phyloP scores from a whole-genome alignment of 1,140 invertebrate species.

The Pemphigus obesinymphae region DNA sequence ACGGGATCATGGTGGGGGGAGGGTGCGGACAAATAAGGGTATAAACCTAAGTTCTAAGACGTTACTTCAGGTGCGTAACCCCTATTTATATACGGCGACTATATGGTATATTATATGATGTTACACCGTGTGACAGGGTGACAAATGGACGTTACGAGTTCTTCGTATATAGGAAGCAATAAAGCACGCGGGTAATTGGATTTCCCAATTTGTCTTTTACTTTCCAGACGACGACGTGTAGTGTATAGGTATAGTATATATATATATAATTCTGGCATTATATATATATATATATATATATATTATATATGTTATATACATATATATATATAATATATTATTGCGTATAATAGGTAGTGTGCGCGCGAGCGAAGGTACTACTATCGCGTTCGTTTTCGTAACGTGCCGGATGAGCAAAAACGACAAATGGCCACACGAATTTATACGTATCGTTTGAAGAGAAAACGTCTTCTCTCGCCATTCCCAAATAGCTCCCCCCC shows the following conservation, averaged over 20 bases:
- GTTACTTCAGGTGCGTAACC: too few relatives aligned
- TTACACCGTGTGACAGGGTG: conserved; percentile 13
- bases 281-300: not conserved
- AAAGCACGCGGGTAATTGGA: conserved; percentile 16
- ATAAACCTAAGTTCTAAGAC: too few relatives aligned
- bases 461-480: not conserved
- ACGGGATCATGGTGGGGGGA: too few relatives aligned
- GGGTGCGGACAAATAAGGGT: too few relatives aligned
- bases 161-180: not conserved
- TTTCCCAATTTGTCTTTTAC: conserved; percentile 3
- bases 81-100: not conserved
- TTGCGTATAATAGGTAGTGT: not conserved
- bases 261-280: not conserved
- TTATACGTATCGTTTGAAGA: not conserved
- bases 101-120: not conserved
- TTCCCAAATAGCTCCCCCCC: too few relatives aligned
- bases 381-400: not conserved
- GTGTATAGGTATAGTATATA: not conserved
- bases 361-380: not conserved
- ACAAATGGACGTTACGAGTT: not conserved
- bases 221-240: not conserved
- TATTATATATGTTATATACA: not conserved
- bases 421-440: not conserved
- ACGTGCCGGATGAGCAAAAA: not conserved
- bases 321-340: not conserved